Evolutionary conservation across 1,140 invertebrate species (phyloP).

Genomic region (Papilio glaucus): DNA sequence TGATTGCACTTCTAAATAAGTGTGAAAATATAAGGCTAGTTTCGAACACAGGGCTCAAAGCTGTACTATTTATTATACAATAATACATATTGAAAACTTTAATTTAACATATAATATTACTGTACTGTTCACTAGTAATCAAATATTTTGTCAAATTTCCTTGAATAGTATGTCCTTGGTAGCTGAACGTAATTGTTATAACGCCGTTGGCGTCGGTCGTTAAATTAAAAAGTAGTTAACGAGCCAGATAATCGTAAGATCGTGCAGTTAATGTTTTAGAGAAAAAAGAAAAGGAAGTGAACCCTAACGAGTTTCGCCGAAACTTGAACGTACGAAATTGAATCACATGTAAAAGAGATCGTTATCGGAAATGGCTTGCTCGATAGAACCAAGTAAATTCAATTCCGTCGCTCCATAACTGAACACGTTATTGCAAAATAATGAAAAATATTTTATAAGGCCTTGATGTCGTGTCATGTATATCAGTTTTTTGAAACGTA

Average conservation of each 20-base stretch:
- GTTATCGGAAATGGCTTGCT: constrained; percentile 33
- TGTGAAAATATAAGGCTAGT: too few species aligned
- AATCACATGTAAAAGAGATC: constrained; percentile 37
- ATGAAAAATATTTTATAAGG: constrained; percentile 28
- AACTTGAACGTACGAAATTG: constrained; percentile 32
- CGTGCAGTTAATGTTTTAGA: constrained; percentile 8
- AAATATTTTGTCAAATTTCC: too few species aligned
- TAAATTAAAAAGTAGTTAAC: background rate
- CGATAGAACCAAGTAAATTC: constrained; percentile 33
- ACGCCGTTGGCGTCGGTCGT: background rate
- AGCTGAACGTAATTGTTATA: background rate
- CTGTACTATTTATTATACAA: too few species aligned
- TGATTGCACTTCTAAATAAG: too few species aligned
- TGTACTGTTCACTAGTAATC: too few species aligned
- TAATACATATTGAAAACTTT: too few species aligned
- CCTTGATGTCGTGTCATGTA: constrained; percentile 8
- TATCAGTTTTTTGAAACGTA: constrained; percentile 20
- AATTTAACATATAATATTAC: too few species aligned
- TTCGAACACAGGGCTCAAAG: too few species aligned
- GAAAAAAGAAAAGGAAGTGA: background rate
- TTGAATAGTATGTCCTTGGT: too few species aligned
- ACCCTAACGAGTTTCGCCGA: constrained; percentile 25
- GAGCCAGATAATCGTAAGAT: background rate
- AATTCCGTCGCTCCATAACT: constrained; percentile 31
- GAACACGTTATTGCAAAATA: constrained; percentile 35